Evolutionary conservation across 2,113 vertebrate genomes (phyloP), one percentile per base, ranked within the genome.

Genomic region (Chascanopsetta lugubris): DNA sequence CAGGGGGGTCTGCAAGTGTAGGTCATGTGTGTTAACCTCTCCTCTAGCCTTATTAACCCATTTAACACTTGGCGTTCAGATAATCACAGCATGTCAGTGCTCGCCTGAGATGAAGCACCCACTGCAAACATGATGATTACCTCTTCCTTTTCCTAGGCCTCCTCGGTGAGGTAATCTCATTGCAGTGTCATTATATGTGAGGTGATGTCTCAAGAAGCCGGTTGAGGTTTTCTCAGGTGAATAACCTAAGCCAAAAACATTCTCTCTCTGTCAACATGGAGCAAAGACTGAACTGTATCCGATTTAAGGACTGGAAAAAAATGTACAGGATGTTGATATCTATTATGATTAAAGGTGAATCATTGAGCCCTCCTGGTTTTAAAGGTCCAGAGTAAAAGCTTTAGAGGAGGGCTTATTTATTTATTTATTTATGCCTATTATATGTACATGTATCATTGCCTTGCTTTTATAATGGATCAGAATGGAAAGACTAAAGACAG

Each of bases 111-210:
- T 50, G 17, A 53, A 55, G 40, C 61, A 18, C 54, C 34, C 54
- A 18, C 36, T 46, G 63, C 5, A 11, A 63, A 68, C 61, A 18
- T 22, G 45, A 58, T 64, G 30, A 77, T 81, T 81, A 74, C 60
- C 61, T 66, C 36, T 10, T 6, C 27, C 27, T 26, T n/a, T 18
- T 6, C 20, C 34, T 51, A 50, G 1, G 2, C 53, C 71, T 61
- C 69, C 38, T 13, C 22, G 49, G 56, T 24, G 54, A 76, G 36
- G 25, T 73, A 83, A 82, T 74, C 68, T 57, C 43, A 47, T 17
- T 1, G 40, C 17, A 50, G 58, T 27, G 62, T 69, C 71, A 56
- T 51, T 42, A n/a, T 3, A 10, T 32, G 68, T 64, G 59, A 82
- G 53, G 63, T 3, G 18, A 79, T 36, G 79, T 82, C 82, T 75